These are phyloP conservation scores for Pemphigus obesinymphae DNA, from an alignment of 1,140 invertebrate species.

Conservation along the genomic window DNA sequence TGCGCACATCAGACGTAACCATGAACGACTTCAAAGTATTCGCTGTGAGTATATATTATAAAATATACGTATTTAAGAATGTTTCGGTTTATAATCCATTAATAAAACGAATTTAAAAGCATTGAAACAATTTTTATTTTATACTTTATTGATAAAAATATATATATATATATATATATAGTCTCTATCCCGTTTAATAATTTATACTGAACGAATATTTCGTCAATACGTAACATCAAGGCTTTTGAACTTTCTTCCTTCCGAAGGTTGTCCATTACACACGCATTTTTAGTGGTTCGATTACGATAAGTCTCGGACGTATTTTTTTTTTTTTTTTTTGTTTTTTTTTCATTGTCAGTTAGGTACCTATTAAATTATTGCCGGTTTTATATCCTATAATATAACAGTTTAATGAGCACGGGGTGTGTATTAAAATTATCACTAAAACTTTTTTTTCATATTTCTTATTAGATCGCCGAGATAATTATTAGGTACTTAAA, in stretches of 20 bases:
- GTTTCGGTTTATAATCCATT: neutral
- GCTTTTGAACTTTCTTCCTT: neutral
- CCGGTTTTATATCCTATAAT: too few species aligned
- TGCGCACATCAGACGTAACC: neutral
- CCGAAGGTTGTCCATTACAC: neutral
- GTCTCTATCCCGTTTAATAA: neutral
- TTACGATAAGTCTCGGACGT: neutral
- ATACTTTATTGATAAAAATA: too few species aligned
- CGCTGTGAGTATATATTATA: neutral
- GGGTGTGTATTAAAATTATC: too few species aligned
- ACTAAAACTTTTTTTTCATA: too few species aligned
- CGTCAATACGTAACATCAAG: neutral
- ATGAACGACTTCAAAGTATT: constrained; percentile 3
- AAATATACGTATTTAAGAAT: neutral
- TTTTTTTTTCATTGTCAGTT: too few species aligned
- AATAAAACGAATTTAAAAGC: neutral
- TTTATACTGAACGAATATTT: neutral
- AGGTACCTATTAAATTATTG: too few species aligned
- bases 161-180: too few species aligned
- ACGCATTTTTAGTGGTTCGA: neutral
- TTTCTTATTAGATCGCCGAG: too few species aligned
- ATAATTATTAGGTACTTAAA: too few species aligned
- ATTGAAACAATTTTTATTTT: neutral
- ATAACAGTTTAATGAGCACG: too few species aligned
- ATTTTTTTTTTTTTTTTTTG: neutral